phyloP scores from a whole-genome alignment of 2,113 vertebrate species.

The Seriola aureovittata region DNA sequence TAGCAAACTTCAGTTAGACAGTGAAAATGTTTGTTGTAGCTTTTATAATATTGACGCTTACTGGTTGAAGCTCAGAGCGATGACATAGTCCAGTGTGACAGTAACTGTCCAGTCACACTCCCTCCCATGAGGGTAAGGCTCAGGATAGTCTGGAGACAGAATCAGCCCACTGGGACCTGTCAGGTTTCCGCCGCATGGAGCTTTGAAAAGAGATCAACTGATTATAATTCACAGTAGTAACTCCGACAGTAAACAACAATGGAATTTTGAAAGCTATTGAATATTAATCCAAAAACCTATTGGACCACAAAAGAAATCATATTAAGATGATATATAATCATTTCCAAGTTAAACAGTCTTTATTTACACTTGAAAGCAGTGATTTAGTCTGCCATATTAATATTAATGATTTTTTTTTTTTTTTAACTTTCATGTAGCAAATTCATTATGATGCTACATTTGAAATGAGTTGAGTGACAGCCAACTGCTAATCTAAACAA shows the following conservation, averaged over 20 bases:
- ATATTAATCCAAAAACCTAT: neutral
- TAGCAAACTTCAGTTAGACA: neutral
- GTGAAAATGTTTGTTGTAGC: neutral
- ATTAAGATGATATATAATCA: neutral
- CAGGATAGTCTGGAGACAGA: slow-evolving; percentile 95
- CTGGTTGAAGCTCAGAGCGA: slow-evolving; percentile 93
- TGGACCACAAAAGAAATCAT: neutral
- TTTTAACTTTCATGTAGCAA: neutral
- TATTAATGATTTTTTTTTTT: neutral
- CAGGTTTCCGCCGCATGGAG: slow-evolving; percentile 95
- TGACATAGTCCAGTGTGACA: slow-evolving; percentile 94
- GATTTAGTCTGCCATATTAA: neutral
- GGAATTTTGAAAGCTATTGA: neutral
- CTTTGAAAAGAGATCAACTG: slow-evolving; percentile 71
- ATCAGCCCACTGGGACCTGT: slow-evolving; percentile 93
- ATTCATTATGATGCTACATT: neutral
- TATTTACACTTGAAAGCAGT: neutral
- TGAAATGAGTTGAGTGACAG: neutral
- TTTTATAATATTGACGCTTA: slow-evolving; percentile 76
- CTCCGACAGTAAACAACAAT: neutral
- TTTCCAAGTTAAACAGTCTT: neutral
- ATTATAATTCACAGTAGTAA: slow-evolving; percentile 14
- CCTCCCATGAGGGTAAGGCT: slow-evolving; percentile 94
- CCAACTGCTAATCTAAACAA: no score
- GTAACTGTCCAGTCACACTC: slow-evolving; percentile 97